Percentiles rank a stretch among this genome's conserved stretches.
phyloP scores from a whole-genome alignment of 92 coral and sea anemone genomes.

The Epizoanthus stellaris region DNA sequence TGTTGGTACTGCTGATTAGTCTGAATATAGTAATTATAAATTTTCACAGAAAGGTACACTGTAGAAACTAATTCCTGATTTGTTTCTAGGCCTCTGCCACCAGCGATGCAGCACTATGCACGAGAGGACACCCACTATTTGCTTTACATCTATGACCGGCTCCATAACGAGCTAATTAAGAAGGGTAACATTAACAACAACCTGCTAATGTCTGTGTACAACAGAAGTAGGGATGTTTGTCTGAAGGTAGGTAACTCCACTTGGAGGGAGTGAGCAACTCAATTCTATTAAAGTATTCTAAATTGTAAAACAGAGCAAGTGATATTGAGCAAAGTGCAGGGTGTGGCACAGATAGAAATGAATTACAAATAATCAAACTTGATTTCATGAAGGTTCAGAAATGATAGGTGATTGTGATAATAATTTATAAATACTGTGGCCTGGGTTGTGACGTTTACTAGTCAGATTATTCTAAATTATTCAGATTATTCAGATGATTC shows the following conservation, averaged over 20 bases:
- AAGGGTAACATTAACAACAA: conserved; percentile 86
- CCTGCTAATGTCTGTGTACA: conserved; percentile 84
- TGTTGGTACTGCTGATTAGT: too few species aligned
- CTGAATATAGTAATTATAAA: too few species aligned
- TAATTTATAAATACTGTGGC: too few species aligned
- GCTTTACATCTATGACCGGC: conserved; percentile 86
- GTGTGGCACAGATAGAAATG: too few species aligned
- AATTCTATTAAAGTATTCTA: not conserved
- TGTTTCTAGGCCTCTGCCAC: conserved; percentile 79
- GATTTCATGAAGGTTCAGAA: too few species aligned
- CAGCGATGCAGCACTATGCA: conserved; percentile 93
- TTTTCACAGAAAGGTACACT: too few species aligned
- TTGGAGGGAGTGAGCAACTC: not conserved
- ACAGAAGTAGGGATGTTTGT: conserved; percentile 80
- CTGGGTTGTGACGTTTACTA: too few species aligned
- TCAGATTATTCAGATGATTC: too few species aligned
- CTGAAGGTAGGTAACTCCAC: conserved; percentile 61
- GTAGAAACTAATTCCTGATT: too few species aligned
- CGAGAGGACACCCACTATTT: conserved; percentile 96
- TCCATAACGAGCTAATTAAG: conserved; percentile 87
- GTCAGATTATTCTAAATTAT: too few species aligned
- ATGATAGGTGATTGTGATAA: too few species aligned
- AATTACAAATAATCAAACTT: too few species aligned
- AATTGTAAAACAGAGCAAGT: not conserved
- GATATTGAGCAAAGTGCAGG: not conserved